phyloP scores from a whole-genome alignment of 92 coral and sea anemone genomes.

The Zoanthus sociatus region DNA sequence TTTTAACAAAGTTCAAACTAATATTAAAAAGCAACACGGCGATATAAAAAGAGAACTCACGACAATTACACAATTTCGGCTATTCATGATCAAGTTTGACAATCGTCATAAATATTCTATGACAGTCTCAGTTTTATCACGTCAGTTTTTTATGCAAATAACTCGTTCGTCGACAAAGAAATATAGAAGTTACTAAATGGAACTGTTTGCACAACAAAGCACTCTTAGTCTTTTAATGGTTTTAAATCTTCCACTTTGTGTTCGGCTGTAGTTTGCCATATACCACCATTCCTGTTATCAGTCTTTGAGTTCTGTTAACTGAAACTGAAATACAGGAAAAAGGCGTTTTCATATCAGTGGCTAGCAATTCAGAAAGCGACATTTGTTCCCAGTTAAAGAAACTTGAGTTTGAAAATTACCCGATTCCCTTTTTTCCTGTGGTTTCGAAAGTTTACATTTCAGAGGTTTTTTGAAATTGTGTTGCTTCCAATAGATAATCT shows the following conservation, averaged over 20 bases:
- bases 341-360: too few species aligned
- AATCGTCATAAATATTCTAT: neutral
- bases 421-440: neutral
- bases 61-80: too few species aligned
- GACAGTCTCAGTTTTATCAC: neutral
- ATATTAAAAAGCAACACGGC: too few species aligned
- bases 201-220: neutral
- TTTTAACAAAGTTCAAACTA: too few species aligned
- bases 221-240: neutral
- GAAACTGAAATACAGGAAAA: too few species aligned
- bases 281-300: neutral
- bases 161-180: neutral
- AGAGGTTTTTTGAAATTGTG: neutral
- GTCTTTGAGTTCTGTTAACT: too few species aligned
- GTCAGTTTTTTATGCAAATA: neutral
- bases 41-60: too few species aligned
- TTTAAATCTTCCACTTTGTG: neutral
- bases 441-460: neutral
- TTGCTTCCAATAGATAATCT: constrained; percentile 5
- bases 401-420: neutral
- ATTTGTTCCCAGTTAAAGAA: neutral
- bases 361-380: too few species aligned
- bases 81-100: neutral
- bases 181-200: neutral
- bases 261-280: neutral